Evolutionary conservation across 1,140 invertebrate genomes (phyloP).

Genomic region (Stratiolaelaps scimitus): DNA sequence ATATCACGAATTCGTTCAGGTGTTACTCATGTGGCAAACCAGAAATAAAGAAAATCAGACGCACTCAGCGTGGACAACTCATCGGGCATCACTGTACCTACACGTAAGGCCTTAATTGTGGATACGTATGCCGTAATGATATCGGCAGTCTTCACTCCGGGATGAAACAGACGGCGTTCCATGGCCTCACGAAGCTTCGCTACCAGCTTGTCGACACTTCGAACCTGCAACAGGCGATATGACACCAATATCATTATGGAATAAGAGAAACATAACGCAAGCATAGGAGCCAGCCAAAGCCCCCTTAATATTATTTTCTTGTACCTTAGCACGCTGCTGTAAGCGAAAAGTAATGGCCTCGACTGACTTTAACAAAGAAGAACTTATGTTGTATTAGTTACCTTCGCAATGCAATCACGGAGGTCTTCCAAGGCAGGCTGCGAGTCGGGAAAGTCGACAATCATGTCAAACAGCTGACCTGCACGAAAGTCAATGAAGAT

Average conservation of each 20-base stretch:
- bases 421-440: slow-evolving; percentile 82
- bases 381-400: slow-evolving; percentile 69
- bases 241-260: neutral
- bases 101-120: slow-evolving; percentile 74
- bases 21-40: too few species aligned
- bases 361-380: slow-evolving; percentile 58
- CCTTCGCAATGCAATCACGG: slow-evolving; percentile 60
- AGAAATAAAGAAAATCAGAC: too few species aligned
- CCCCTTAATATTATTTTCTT: neutral
- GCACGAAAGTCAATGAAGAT: slow-evolving; percentile 74
- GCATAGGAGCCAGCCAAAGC: neutral
- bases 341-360: slow-evolving; percentile 39
- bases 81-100: neutral
- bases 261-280: too few species aligned
- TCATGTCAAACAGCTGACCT: slow-evolving; percentile 84
- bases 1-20: too few species aligned
- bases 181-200: slow-evolving; percentile 38
- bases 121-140: slow-evolving; percentile 93
- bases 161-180: slow-evolving; percentile 69
- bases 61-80: too few species aligned
- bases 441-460: slow-evolving; percentile 92
- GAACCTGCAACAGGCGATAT: slow-evolving; percentile 30
- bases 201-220: neutral
- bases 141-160: slow-evolving; percentile 91
- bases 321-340: slow-evolving; percentile 41